Evolutionary conservation across 2,888 invertebrate genomes (phyloP), one percentile per base, ranked within the genome.

Genomic region (Petrolisthes cinctipes): DNA sequence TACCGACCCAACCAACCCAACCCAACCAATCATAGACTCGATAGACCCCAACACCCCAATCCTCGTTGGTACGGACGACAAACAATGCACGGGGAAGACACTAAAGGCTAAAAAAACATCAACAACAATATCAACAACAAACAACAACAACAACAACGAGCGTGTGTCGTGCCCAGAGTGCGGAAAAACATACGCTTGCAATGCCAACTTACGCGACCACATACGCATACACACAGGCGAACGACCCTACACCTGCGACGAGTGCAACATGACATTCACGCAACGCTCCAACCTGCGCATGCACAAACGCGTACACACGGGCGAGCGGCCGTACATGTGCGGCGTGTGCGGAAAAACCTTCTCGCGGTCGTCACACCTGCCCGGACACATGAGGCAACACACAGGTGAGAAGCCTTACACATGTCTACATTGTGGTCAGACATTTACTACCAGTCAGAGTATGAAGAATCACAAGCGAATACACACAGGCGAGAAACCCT

Each of bases 231-330:
- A 91, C 82, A 90, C 91, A 20, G 91, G 91, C 51, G 90, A 91
- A 57, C 88, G 89, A 37, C 91, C 90, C 4, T 88, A 89, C 23
- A 79, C 66, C 1, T 91, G 91, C 76, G 91, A 89, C n/a, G 86
- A 90, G 68, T 91, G 91, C 57, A 90, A 86, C 11, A 86, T 89
- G 83, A 86, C 89, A 14, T 91, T 91, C 76, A 90, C 91, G 5
- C 91, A 90, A 73, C 85, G 89, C 51, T 91, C 89, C n/a, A 91
- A 91, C 79, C 94, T 96, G 91, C 94, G 94, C 53, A 95, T 96
- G 92, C 97, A 97, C 93, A 94, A 95, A 91, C 94, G 96, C 66
- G 95, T 95, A 7, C 97, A 97, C 92, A 94, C 95, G 73, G 95
- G 95, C 5, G 94, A 94, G n/a, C 95, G 96, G 61, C 95, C 95